Evolutionary conservation across 2,888 invertebrate species (phyloP).

Genomic region (Parnassius glacialis): DNA sequence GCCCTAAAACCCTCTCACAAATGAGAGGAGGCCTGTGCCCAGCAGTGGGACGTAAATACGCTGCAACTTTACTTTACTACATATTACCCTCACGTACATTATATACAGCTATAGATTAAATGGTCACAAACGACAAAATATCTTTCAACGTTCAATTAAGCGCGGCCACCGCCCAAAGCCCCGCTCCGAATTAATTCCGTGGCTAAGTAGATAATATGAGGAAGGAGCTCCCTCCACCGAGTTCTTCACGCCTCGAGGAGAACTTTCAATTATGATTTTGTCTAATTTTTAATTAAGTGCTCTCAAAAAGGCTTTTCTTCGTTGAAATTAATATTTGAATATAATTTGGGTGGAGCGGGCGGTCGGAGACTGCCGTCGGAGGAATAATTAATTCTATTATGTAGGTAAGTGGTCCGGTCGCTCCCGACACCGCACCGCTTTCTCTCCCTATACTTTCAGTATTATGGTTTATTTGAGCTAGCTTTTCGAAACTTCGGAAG

Average conservation of each 20-base stretch:
- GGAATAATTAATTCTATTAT: constrained; percentile 79
- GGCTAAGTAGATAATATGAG: constrained; percentile 78
- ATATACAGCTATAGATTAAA: neutral
- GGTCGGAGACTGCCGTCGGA: constrained; percentile 78
- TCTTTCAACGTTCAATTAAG: constrained; percentile 68
- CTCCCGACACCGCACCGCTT: constrained; percentile 35
- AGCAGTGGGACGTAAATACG: no score
- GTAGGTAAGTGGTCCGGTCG: constrained; percentile 66
- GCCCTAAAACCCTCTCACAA: no score
- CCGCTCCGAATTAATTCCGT: constrained; percentile 70
- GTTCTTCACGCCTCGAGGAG: constrained; percentile 79
- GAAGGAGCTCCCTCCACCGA: constrained; percentile 58
- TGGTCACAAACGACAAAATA: constrained; percentile 48
- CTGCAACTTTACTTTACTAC: no score
- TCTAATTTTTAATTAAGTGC: constrained; percentile 81
- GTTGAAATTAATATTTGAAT: constrained; percentile 81
- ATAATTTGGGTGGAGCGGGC: constrained; percentile 79
- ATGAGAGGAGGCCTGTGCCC: no score
- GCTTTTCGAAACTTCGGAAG: constrained; percentile 7
- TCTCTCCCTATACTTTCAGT: constrained; percentile 20
- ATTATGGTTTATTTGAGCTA: constrained; percentile 13
- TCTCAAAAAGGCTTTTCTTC: constrained; percentile 79
- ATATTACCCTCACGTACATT: no score
- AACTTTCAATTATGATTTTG: constrained; percentile 82
- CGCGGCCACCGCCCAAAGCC: constrained; percentile 55